Evolutionary conservation across 2,797 vertebrate genomes (phyloP).

Genomic region (Capromys pilorides): DNA sequence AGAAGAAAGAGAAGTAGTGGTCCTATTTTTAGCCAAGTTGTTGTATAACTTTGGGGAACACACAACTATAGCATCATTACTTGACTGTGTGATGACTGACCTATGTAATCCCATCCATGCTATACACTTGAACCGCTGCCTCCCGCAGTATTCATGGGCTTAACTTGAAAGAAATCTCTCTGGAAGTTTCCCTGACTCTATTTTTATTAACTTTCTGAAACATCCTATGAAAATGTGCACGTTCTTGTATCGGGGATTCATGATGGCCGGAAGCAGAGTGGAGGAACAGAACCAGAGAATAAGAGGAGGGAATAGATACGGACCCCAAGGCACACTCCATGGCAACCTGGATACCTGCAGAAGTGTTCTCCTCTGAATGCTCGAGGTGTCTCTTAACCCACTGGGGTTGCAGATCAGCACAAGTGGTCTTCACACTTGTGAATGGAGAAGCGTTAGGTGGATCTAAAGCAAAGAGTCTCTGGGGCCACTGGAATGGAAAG

Average conservation of each 20-base stretch:
- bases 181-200: slow-evolving; percentile 74
- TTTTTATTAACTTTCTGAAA: slow-evolving; percentile 76
- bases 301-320: neutral
- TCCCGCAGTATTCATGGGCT: slow-evolving; percentile 69
- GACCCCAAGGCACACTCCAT: neutral
- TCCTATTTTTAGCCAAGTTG: slow-evolving; percentile 72
- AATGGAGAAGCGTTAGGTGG: neutral
- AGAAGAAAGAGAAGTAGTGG: neutral
- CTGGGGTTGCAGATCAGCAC: too few relatives aligned
- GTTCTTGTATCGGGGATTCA: slow-evolving; percentile 51
- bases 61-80: slow-evolving; percentile 67
- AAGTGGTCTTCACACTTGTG: neutral
- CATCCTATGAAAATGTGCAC: slow-evolving; percentile 75
- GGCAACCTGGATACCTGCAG: neutral
- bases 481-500: neutral
- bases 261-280: neutral
- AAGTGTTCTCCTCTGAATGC: neutral
- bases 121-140: slow-evolving; percentile 20
- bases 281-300: neutral
- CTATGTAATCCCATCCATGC: slow-evolving; percentile 72
- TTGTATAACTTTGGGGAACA: slow-evolving; percentile 68
- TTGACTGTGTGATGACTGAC: slow-evolving; percentile 80
- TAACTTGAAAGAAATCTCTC: slow-evolving; percentile 76
- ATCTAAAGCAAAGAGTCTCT: neutral
- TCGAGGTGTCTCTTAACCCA: neutral